Evolutionary conservation across 2,888 invertebrate species (phyloP).

Genomic region (Trachelus tabidus): DNA sequence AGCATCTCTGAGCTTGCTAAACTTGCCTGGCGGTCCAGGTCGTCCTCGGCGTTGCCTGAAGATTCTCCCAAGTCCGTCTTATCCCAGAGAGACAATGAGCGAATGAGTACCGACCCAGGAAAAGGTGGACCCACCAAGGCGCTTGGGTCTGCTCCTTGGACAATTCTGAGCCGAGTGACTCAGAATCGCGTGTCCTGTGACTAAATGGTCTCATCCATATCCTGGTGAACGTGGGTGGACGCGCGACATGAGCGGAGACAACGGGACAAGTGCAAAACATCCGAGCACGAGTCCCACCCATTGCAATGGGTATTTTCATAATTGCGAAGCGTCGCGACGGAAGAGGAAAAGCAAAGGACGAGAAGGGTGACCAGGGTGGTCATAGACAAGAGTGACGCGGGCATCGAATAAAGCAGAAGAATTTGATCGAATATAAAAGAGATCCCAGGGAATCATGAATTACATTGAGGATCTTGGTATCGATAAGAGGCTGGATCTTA

Average conservation of each 20-base stretch:
- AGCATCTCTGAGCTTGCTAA: no score
- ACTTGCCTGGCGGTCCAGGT: neutral
- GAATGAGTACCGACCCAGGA: no score
- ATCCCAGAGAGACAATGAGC: no score
- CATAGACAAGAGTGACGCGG: no score
- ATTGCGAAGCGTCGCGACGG: no score
- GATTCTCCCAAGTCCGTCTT: no score
- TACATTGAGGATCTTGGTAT: constrained; percentile 26
- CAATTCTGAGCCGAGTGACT: constrained; percentile 9
- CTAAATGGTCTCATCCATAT: constrained; percentile 60
- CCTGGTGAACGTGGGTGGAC: constrained; percentile 58
- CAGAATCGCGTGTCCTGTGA: constrained; percentile 33
- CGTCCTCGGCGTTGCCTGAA: no score
- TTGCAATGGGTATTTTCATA: no score
- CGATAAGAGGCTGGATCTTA: constrained; percentile 12
- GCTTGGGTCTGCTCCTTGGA: no score
- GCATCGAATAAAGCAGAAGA: neutral
- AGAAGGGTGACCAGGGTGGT: no score
- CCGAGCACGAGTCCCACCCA: neutral
- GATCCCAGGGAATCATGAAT: constrained; percentile 39
- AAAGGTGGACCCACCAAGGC: no score
- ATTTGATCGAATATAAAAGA: neutral
- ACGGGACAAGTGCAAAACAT: constrained; percentile 51
- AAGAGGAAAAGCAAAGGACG: no score
- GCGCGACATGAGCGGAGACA: constrained; percentile 54